Percentiles rank a stretch among this genome's conserved stretches.
These are phyloP conservation scores for Aldabrachelys gigantea DNA, from an alignment of 2,113 vertebrate genomes.

Conservation along the genomic window DNA sequence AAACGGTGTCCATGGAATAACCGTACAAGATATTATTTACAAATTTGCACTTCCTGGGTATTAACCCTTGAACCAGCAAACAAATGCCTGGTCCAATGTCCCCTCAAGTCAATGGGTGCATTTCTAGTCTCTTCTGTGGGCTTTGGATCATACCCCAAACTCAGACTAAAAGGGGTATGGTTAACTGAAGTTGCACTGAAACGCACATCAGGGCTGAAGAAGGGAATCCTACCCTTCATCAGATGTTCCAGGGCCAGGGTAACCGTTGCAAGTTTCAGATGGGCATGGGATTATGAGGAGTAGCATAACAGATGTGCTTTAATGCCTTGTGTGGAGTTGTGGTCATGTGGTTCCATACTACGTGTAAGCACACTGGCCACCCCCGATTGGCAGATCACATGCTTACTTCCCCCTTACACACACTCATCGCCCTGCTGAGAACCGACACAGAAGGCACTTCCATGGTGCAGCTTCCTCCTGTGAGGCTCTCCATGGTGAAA, in stretches of 20 bases:
- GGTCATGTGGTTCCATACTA: background rate
- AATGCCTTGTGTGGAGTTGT: background rate
- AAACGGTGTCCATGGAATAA: slow-evolving; percentile 41
- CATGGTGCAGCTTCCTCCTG: background rate
- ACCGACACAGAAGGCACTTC: background rate
- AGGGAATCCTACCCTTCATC: background rate
- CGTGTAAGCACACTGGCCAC: background rate
- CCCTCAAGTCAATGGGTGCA: background rate
- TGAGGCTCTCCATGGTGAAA: background rate
- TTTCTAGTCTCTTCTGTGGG: background rate
- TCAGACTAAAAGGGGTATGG: background rate
- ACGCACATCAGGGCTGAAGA: background rate
- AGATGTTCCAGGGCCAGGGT: background rate
- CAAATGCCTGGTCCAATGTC: background rate
- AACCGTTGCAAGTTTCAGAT: background rate
- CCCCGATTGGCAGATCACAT: background rate
- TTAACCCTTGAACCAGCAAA: background rate
- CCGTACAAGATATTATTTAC: background rate
- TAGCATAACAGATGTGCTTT: fast-evolving
- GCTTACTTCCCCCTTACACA: background rate
- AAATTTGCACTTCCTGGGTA: background rate
- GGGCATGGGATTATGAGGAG: background rate
- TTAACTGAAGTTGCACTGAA: background rate
- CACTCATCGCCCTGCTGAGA: background rate
- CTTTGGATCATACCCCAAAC: background rate